Percentiles rank a stretch among this genome's conserved stretches.
Conservation (phyloP, 2,797 vertebrate species). For the Luscinia luscinia region DNA sequence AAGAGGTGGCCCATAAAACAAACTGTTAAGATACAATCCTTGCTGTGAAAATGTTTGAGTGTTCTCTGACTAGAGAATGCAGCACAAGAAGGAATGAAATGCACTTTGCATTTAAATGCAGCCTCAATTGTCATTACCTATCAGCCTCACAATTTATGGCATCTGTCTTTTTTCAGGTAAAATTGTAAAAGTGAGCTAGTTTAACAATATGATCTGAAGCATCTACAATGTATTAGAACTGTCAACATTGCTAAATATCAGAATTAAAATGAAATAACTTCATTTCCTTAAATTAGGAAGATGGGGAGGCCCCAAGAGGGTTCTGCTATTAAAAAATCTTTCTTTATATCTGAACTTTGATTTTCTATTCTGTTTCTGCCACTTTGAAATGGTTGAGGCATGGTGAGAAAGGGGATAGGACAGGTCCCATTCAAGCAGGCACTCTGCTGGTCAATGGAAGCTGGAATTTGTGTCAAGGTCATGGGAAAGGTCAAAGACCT, state of each 20-base stretch:
- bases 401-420: slow-evolving; percentile 49
- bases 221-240: slow-evolving; percentile 14
- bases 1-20: neutral
- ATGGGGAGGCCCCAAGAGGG: neutral
- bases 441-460: slow-evolving; percentile 58
- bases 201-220: slow-evolving; percentile 24
- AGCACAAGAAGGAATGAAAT: neutral
- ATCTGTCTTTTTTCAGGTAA: slow-evolving; percentile 1
- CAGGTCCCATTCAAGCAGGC: slow-evolving; percentile 60
- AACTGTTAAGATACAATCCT: neutral
- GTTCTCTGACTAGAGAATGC: neutral
- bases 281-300: slow-evolving; percentile 33
- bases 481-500: slow-evolving; percentile 74
- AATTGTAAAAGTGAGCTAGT: slow-evolving; percentile 3
- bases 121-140: neutral
- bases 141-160: neutral
- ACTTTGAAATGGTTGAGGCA: slow-evolving; percentile 43
- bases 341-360: slow-evolving; percentile 41
- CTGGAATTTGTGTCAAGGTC: slow-evolving; percentile 74
- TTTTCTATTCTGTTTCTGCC: slow-evolving; percentile 48
- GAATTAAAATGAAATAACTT: slow-evolving; percentile 46
- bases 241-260: slow-evolving; percentile 54
- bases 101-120: neutral
- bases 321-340: slow-evolving; percentile 33
- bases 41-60: neutral